phyloP scores from a whole-genome alignment of 2,113 vertebrate genomes.

The Podiceps cristatus region DNA sequence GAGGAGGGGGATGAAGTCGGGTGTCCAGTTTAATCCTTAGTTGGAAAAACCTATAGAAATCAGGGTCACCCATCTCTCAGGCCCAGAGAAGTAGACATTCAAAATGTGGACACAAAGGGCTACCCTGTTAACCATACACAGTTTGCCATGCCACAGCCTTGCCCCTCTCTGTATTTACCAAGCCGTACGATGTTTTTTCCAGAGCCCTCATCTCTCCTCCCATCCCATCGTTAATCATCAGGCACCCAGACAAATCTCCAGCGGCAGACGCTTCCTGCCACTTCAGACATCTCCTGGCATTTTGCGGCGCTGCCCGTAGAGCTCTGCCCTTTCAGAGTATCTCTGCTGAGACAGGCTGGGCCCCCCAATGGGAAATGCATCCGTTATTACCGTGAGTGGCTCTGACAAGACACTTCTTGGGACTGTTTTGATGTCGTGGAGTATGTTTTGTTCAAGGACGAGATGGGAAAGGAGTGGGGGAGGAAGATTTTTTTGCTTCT shows the following conservation, averaged over 20 bases:
- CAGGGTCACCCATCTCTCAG: fast-evolving
- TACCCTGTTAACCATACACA: not conserved
- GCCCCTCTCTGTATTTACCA: not conserved
- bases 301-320: fast-evolving
- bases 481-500: not conserved
- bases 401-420: not conserved
- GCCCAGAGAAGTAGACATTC: not conserved
- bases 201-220: not conserved
- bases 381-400: not conserved
- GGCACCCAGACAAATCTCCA: not conserved
- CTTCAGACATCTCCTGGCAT: not conserved
- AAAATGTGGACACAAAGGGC: not conserved
- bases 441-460: not conserved
- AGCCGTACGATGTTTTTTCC: fast-evolving
- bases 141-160: not conserved
- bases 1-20: not conserved
- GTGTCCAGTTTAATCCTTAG: not conserved
- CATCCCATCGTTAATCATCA: not conserved
- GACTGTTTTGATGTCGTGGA: not conserved
- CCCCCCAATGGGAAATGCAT: not conserved
- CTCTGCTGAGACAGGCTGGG: not conserved
- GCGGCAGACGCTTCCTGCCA: not conserved
- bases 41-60: not conserved
- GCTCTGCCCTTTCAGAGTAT: not conserved
- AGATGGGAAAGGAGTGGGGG: not conserved